A percentile compares a stretch with the other conserved stretches of the same genome.
Conservation (phyloP, 2,888 invertebrate genomes). For the Eilema sororculum region DNA sequence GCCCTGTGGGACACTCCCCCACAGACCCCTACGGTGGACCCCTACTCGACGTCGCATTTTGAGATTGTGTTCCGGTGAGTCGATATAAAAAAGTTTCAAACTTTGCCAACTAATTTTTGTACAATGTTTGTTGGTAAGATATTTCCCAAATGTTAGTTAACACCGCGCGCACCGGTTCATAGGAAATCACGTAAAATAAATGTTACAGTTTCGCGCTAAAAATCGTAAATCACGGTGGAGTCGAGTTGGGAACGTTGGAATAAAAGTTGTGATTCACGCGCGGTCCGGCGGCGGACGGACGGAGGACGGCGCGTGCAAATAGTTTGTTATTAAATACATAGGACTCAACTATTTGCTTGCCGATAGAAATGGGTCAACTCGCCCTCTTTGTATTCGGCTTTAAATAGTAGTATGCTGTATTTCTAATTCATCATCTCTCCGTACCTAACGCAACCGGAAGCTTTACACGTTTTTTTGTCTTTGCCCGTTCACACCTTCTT, state of each 20-base stretch:
- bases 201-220: conserved; percentile 26
- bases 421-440: neutral
- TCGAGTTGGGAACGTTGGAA: conserved; percentile 8
- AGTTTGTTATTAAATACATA: neutral
- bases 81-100: conserved; percentile 6
- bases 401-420: neutral
- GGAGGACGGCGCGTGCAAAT: neutral
- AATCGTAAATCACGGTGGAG: conserved; percentile 38
- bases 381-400: neutral
- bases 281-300: neutral
- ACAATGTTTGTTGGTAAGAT: conserved; percentile 14
- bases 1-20: neutral
- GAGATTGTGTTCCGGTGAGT: conserved; percentile 11
- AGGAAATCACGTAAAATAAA: conserved; percentile 46
- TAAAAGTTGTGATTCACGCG: conserved; percentile 42
- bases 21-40: neutral
- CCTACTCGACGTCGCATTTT: neutral
- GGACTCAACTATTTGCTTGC: neutral
- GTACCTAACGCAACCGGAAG: neutral
- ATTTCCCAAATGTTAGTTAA: conserved; percentile 19
- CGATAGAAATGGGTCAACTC: neutral
- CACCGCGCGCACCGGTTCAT: conserved; percentile 24
- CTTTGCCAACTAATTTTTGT: conserved; percentile 13
- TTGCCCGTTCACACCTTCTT: neutral
- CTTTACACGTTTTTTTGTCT: neutral